These are phyloP conservation scores for Campopleginae sp. DNA, from an alignment of 2,888 invertebrate species.

Conservation along the genomic window DNA sequence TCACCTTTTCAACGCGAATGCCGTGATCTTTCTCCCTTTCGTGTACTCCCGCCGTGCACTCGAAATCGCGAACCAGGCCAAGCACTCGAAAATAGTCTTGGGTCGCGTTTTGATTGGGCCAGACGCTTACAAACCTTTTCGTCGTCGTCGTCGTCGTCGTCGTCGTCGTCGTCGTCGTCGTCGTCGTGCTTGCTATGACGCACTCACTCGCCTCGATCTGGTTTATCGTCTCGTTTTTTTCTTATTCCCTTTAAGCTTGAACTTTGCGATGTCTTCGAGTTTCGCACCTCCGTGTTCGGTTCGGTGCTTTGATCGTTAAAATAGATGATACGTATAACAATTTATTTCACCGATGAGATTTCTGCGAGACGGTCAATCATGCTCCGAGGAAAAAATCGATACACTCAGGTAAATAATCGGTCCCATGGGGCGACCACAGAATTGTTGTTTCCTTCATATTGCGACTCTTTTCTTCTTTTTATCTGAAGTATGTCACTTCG, in stretches of 20 bases:
- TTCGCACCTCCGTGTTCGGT: slow-evolving; percentile 11
- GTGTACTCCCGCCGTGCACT: slow-evolving; percentile 53
- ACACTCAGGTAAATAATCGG: background rate
- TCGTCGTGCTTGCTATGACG: slow-evolving; percentile 50
- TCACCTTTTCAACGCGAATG: slow-evolving; percentile 35
- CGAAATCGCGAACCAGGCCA: slow-evolving; percentile 76
- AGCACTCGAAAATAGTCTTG: slow-evolving; percentile 76
- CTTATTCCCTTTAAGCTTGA: slow-evolving; percentile 12
- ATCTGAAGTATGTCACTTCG: background rate
- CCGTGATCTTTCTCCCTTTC: slow-evolving; percentile 40
- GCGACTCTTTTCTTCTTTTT: background rate
- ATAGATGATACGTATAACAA: background rate
- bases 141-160: slow-evolving; percentile 26
- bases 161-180: slow-evolving; percentile 29
- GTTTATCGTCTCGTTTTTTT: slow-evolving; percentile 30
- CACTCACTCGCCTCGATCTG: slow-evolving; percentile 53
- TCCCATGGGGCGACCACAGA: background rate
- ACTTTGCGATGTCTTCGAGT: slow-evolving; percentile 2
- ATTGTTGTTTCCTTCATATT: background rate
- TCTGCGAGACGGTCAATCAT: background rate
- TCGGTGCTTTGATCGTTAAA: background rate
- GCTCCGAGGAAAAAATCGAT: background rate
- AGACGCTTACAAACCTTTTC: slow-evolving; percentile 70
- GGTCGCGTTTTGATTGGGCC: slow-evolving; percentile 71
- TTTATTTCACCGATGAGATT: background rate